Conservation (phyloP, 2,888 invertebrate genomes). For the Cyclophora punctaria region DNA sequence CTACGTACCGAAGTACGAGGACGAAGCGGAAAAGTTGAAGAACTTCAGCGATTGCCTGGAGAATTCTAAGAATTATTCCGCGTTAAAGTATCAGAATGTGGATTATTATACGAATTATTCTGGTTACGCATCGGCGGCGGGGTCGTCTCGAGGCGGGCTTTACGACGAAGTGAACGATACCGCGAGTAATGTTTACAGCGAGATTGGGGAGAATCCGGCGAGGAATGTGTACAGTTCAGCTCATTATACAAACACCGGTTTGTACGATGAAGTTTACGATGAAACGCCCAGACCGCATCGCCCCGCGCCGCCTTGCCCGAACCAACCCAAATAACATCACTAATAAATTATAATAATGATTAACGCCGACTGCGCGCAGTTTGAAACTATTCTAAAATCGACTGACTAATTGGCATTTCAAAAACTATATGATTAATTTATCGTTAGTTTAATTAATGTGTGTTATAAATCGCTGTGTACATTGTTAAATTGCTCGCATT, state of each 20-base stretch:
- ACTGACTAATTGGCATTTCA: constrained; percentile 25
- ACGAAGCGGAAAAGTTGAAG: constrained; percentile 50
- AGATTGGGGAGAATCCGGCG: constrained; percentile 39
- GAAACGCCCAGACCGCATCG: constrained; percentile 72
- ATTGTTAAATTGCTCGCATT: too few relatives aligned
- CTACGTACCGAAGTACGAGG: constrained; percentile 56
- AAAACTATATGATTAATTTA: constrained; percentile 4
- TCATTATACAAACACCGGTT: constrained; percentile 35
- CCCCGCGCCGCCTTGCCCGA: constrained; percentile 76
- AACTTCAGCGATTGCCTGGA: constrained; percentile 57
- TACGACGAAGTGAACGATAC: constrained; percentile 62
- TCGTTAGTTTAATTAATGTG: background rate
- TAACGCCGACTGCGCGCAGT: constrained; percentile 9
- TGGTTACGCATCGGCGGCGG: constrained; percentile 26
- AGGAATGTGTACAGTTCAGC: constrained; percentile 23
- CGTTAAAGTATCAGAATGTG: constrained; percentile 57
- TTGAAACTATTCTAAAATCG: constrained; percentile 10
- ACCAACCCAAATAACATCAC: constrained; percentile 37
- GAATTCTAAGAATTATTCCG: constrained; percentile 64
- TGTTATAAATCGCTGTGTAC: too few relatives aligned
- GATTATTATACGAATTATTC: constrained; percentile 39
- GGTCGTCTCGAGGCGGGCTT: constrained; percentile 24
- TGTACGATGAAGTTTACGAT: constrained; percentile 65
- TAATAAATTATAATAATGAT: constrained; percentile 12
- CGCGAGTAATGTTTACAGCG: constrained; percentile 56